Base-by-base conservation (phyloP, 2,113 vertebrate genomes). In the Myanophis thanlyinensis region DNA sequence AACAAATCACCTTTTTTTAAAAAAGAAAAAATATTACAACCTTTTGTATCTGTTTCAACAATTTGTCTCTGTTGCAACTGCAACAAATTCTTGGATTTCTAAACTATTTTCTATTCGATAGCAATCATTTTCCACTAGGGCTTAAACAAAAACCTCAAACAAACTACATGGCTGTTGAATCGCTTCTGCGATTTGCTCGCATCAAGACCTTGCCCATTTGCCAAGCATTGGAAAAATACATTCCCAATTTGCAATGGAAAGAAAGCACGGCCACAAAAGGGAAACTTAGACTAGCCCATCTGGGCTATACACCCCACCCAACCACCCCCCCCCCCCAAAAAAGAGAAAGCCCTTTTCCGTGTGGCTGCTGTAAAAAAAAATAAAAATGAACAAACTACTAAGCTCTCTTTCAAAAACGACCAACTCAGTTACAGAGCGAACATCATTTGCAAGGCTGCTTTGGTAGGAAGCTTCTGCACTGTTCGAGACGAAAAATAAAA, bases 91-190 rank as follows among this genome's bases (percentile, higher is more conserved):
- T 40, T 80, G 3, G 35, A 44, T 22, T 80, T 80, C 73, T 80
- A 1, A 80, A 80, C 18, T 80, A 40, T 35, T 80, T 40, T 80
- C 18, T 40, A 40, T 40, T 15, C 40, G 67, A n/a, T n/a, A 80
- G 35, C 35, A 80, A 80, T 80, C 73, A 9, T 35, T 22, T 80
- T 40, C 35, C 73, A 40, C 67, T 8, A 40, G 67, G 18, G 22
- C 73, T 80, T 44, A 97, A 89, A 92, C 93, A 93, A 95, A 95
- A 97, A 96, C 92, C n/a, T n/a, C n/a, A n/a, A 92, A 94, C 93
- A 95, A 95, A 91, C 96, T 97, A 95, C 91, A 93, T 93, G 94
- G 96, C 90, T 95, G 73, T n/a, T 91, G 95, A 96, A 96, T 91
- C 62, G 93, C 89, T 94, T 95, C 87, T 53, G 87, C 51, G 88